Conservation (phyloP, 2,888 invertebrate genomes). For the Limnephilus lunatus region DNA sequence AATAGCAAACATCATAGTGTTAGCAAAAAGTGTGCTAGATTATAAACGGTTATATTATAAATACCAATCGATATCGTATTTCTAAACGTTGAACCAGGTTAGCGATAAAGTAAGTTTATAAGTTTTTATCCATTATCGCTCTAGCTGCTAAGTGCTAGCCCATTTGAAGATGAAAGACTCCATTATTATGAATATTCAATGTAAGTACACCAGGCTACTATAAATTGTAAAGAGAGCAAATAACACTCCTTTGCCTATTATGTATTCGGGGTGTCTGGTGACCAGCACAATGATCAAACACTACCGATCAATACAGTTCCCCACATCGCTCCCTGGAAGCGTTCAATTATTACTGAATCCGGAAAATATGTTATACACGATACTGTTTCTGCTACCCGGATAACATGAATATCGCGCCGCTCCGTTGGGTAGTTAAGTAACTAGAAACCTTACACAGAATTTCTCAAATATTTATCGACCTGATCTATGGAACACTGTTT, state of each 20-base stretch:
- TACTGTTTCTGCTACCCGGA: constrained; percentile 5
- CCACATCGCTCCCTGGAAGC: constrained; percentile 29
- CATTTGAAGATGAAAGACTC: not conserved
- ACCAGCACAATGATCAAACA: not conserved
- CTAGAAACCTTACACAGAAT: not conserved
- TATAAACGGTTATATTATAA: not conserved
- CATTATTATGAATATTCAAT: not conserved
- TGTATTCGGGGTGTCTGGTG: not conserved
- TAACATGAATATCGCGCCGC: not conserved
- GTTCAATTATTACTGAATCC: constrained; percentile 37
- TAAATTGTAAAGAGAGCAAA: constrained; percentile 7
- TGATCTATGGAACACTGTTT: not conserved
- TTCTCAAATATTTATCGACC: not conserved
- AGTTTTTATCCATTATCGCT: not conserved
- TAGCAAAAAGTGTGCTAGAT: not conserved
- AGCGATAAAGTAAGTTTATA: too few relatives aligned
- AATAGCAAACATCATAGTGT: too few relatives aligned
- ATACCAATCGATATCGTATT: not conserved
- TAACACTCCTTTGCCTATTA: not conserved
- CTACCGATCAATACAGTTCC: not conserved
- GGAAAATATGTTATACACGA: not conserved
- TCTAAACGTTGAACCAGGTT: not conserved
- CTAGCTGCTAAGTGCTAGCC: not conserved
- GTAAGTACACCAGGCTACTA: not conserved
- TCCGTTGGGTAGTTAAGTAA: not conserved